Base-by-base conservation (phyloP, 2,797 vertebrate species). In the Myotis planiceps region DNA sequence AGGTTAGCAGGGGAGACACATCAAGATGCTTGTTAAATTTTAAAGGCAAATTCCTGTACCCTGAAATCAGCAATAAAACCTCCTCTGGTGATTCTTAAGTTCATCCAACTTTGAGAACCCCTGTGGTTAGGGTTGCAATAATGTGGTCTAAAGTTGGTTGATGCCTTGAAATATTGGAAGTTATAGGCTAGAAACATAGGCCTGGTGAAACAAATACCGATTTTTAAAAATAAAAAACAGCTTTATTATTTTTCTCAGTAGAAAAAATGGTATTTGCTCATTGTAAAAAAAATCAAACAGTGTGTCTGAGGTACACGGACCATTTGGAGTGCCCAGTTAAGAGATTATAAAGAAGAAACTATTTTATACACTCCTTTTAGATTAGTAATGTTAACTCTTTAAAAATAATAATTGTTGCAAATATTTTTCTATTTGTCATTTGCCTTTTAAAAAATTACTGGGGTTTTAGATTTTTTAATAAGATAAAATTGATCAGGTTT, bases 401-500 rank as follows among this genome's bases (percentile, higher is more conserved):
- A 65, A 60, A 66, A 72, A 37, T 85, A 12, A 37, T 72, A 84
- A 82, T 72, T 71, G 47, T 78, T 88, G 68, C 29, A 85, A 74
- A 25, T 90, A 66, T 74, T 96, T 92, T 93, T 32, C 32, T 66
- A 49, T 69, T 80, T 83, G 53, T 60, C 47, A 80, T 63, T 90
- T 93, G 21, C 21, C 14, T 49, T 65, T 93, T 93, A 27, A 37
- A 78, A 16, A 89, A 29, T 65, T 51, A 90, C 9, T 78, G 32
- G 72, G 14, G 6, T 45, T 92, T 90, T 90, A 95, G 23, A 47
- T 53, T 93, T 92, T 91, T 88, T 66, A 65, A 66, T 60, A 37
- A 95, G 94, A 68, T 86, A 95, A 82, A 92, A 94, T 87, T 91
- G 79, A 81, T 88, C 21, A 84, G 53, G 10, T 39, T 78, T 92